Conservation (phyloP, 2,888 invertebrate species). For the Dyspetes luteomarginatus region DNA sequence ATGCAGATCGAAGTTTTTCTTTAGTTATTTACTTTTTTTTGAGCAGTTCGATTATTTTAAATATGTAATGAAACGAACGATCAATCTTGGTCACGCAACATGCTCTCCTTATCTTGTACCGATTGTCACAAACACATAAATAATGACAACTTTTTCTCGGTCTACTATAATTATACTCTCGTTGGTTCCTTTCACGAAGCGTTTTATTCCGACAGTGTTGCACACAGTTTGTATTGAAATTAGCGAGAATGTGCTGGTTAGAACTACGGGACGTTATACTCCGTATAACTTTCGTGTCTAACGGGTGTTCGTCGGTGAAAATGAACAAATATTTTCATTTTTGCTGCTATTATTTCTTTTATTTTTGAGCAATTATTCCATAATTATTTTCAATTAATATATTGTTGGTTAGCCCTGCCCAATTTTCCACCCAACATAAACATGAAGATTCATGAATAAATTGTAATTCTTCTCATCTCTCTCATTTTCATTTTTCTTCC, state of each 20-base stretch:
- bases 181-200: conserved; percentile 27
- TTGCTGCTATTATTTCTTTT: too few relatives aligned
- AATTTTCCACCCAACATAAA: background rate
- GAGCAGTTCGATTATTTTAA: background rate
- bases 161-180: conserved; percentile 43
- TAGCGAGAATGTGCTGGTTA: conserved; percentile 44
- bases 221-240: conserved; percentile 47
- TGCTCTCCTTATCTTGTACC: background rate
- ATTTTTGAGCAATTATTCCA: background rate
- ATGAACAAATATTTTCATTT: too few relatives aligned
- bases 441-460: too few relatives aligned
- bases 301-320: conserved; percentile 24
- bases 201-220: conserved; percentile 31
- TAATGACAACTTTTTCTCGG: background rate
- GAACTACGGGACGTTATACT: conserved; percentile 4
- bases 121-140: conserved; percentile 21
- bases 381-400: background rate
- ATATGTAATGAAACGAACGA: background rate
- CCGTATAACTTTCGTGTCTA: conserved; percentile 24
- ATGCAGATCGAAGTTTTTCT: too few relatives aligned
- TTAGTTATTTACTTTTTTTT: background rate
- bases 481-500: background rate
- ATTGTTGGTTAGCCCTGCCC: background rate
- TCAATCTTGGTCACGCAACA: background rate
- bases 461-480: background rate